phyloP scores from a whole-genome alignment of 2,888 invertebrate species.

The Marronus borbonicus region DNA sequence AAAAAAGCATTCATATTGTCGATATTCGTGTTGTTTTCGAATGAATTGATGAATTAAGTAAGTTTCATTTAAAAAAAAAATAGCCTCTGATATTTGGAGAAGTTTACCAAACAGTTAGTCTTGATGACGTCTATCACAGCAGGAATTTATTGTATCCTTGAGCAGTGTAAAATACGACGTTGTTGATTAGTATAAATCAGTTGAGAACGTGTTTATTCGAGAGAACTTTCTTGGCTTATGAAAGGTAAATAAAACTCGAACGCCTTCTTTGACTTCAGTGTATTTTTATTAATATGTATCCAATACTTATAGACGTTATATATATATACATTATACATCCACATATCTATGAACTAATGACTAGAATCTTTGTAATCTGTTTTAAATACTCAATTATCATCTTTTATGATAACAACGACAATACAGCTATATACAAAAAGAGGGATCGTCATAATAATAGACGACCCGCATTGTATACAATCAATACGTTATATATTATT shows the following conservation, averaged over 20 bases:
- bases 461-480: constrained; percentile 29
- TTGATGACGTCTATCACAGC: no score
- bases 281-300: constrained; percentile 38
- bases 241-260: constrained; percentile 24
- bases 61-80: no score
- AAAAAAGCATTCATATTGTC: no score
- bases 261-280: not conserved
- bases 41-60: no score
- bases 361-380: constrained; percentile 40
- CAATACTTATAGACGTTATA: constrained; percentile 32
- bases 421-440: constrained; percentile 25
- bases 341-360: constrained; percentile 41
- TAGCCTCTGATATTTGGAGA: no score
- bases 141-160: no score
- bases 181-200: not conserved
- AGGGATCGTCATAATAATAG: not conserved
- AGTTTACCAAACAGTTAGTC: no score
- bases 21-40: no score
- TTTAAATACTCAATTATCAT: constrained; percentile 18
- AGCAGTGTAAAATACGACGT: not conserved
- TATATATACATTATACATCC: constrained; percentile 41
- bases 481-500: constrained; percentile 18
- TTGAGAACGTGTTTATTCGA: constrained; percentile 6
- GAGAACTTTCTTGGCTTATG: not conserved
- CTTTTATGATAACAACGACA: constrained; percentile 29